Conservation (phyloP, 2,888 invertebrate genomes). For the Drosophila ezoana region DNA sequence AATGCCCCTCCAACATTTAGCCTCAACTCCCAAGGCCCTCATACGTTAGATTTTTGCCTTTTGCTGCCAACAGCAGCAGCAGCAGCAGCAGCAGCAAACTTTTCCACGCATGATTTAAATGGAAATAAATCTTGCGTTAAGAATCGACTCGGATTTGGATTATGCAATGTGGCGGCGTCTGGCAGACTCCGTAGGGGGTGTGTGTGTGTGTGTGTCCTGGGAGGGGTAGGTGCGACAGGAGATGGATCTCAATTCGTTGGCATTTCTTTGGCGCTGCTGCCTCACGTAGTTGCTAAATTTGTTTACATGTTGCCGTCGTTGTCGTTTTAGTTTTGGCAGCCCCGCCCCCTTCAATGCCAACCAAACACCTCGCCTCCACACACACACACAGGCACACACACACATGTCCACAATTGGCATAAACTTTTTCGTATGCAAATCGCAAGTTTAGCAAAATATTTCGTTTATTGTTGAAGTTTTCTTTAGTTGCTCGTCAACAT, state of each 20-base stretch:
- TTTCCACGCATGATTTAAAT: constrained; percentile 80
- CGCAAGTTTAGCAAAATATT: constrained; percentile 82
- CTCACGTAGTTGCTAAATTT: constrained; percentile 80
- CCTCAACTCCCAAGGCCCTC: constrained; percentile 13
- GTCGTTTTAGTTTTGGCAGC: constrained; percentile 52
- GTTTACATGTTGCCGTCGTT: constrained; percentile 72
- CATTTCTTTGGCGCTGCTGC: constrained; percentile 51
- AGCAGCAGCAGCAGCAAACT: constrained; percentile 43
- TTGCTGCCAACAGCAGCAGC: constrained; percentile 46
- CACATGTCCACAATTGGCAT: constrained; percentile 68
- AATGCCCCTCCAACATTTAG: neutral
- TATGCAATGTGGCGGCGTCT: constrained; percentile 65
- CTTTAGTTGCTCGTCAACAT: constrained; percentile 72
- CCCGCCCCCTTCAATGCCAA: neutral
- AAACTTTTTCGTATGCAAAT: constrained; percentile 81
- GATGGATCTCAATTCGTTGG: constrained; percentile 25
- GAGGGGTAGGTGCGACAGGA: neutral
- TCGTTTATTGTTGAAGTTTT: constrained; percentile 82
- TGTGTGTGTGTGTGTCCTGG: too few relatives aligned
- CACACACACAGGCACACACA: constrained; percentile 2
- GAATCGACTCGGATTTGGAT: constrained; percentile 73
- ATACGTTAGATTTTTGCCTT: constrained; percentile 33
- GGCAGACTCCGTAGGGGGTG: constrained; percentile 24
- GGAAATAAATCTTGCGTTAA: constrained; percentile 81
- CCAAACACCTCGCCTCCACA: constrained; percentile 3